Conservation (phyloP, 2,113 vertebrate species). For the Dipodomys merriami region DNA sequence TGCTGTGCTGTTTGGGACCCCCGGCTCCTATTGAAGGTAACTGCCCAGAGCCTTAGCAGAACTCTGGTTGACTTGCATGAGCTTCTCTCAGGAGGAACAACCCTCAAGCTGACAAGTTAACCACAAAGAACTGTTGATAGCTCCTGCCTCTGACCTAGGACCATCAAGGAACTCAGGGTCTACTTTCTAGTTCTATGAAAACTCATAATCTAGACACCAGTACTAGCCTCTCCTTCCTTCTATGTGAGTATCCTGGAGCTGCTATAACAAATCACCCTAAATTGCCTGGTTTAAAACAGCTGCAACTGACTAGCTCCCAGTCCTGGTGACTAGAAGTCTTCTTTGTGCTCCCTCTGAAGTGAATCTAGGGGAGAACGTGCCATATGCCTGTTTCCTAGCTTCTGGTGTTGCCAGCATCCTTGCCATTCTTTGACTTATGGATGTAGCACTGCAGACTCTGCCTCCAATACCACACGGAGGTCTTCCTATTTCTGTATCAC, state of each 20-base stretch:
- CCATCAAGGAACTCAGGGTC: background rate
- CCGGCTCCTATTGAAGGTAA: background rate
- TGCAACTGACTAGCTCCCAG: background rate
- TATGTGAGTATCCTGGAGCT: background rate
- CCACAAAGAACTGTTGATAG: background rate
- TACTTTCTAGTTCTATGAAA: background rate
- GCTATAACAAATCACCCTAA: background rate
- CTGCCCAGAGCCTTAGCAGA: background rate
- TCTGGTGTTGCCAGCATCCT: background rate
- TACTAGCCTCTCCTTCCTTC: background rate
- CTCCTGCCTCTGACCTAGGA: background rate
- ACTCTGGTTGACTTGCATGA: background rate
- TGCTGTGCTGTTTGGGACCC: background rate
- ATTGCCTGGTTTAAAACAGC: background rate
- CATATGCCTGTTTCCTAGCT: background rate
- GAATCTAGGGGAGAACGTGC: background rate
- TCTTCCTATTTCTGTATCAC: background rate
- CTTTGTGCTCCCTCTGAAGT: background rate
- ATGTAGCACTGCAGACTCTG: background rate
- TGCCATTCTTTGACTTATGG: background rate
- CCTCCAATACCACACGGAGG: background rate
- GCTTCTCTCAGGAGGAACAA: background rate
- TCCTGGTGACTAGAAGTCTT: background rate
- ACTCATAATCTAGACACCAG: background rate
- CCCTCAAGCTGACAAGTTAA: background rate